Conservation (phyloP, 2,797 vertebrate genomes). For the Macropus fuliginosus region DNA sequence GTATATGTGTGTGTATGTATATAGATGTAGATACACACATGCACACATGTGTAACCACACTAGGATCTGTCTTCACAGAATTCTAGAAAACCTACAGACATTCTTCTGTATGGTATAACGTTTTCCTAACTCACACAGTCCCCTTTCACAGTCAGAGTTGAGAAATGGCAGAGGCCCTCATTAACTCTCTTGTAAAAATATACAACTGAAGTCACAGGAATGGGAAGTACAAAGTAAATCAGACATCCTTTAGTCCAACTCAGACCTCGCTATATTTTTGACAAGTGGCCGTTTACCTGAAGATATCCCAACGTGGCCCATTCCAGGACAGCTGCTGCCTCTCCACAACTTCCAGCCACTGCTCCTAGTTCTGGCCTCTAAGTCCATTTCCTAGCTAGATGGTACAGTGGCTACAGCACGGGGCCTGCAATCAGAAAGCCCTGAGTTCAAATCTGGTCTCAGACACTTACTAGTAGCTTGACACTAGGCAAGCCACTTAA, state of each 20-base stretch:
- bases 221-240: background rate
- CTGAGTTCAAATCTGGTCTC: background rate
- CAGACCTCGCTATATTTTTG: background rate
- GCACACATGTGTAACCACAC: background rate
- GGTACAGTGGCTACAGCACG: background rate
- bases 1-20: background rate
- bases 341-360: background rate
- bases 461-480: background rate
- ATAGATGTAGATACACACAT: too few species aligned
- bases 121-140: background rate
- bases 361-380: background rate
- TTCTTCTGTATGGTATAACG: background rate
- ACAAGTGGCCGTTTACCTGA: background rate
- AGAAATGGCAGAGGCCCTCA: background rate
- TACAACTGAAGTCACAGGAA: background rate
- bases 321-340: background rate
- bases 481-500: background rate
- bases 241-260: background rate
- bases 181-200: background rate
- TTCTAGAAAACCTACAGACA: background rate
- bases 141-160: background rate
- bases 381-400: background rate
- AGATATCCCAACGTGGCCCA: background rate
- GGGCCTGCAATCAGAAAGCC: background rate
- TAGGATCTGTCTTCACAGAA: background rate